Evolutionary conservation across 2,888 invertebrate species (phyloP).

Genomic region (Lamellibrachia columna): DNA sequence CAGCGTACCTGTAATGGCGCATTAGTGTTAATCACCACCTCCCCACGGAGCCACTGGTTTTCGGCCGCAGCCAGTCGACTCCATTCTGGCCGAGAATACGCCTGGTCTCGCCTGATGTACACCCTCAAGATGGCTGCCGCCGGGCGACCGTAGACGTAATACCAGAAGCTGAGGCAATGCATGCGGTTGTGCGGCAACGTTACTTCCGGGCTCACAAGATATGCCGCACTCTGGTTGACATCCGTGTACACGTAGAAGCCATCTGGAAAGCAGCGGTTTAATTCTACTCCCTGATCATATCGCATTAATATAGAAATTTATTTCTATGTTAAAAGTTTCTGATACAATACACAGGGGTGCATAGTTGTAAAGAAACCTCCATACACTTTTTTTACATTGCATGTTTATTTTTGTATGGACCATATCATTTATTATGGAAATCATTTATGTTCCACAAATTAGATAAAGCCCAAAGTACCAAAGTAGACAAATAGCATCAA

Average conservation of each 20-base stretch:
- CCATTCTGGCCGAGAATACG: conserved; percentile 43
- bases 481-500: too few relatives aligned
- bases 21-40: conserved; percentile 33
- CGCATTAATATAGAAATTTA: background rate
- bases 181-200: conserved; percentile 30
- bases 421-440: too few relatives aligned
- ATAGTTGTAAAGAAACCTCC: too few relatives aligned
- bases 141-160: conserved; percentile 39
- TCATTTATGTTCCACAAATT: too few relatives aligned
- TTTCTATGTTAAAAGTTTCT: too few relatives aligned
- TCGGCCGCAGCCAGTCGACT: conserved; percentile 28
- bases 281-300: background rate
- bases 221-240: conserved; percentile 36
- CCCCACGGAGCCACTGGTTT: conserved; percentile 39
- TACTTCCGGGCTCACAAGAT: conserved; percentile 41
- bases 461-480: too few relatives aligned
- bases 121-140: conserved; percentile 35
- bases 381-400: too few relatives aligned
- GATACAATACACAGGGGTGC: too few relatives aligned
- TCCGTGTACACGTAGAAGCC: conserved; percentile 45
- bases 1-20: conserved; percentile 31
- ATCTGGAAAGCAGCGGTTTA: conserved; percentile 35
- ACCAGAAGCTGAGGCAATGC: conserved; percentile 45
- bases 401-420: too few relatives aligned
- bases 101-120: conserved; percentile 40